Evolutionary conservation across 2,113 vertebrate species (phyloP), one percentile per base, ranked within the genome.

Genomic region (Antennarius striatus): DNA sequence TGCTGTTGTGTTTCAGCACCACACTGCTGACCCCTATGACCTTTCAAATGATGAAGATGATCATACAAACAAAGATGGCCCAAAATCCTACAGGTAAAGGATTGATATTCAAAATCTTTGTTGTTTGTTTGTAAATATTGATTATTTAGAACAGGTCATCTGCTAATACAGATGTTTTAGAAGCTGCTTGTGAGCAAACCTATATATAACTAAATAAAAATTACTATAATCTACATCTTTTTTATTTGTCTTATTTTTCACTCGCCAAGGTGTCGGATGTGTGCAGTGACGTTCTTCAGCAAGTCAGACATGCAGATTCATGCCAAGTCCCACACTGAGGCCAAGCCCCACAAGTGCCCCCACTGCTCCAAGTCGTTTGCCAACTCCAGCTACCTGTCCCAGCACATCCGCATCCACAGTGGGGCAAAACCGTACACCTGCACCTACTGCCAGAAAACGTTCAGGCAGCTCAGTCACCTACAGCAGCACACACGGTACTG

Each of bases 241-340:
- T 6, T 46, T 53, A 30, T 60, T 9, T 67, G 22, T 22, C 12
- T 64, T 28, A 2, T 28, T 14, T 9, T 13, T 69, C 10, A 2
- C 62, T 55, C 28, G 3, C 39, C 42, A 62, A 99, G 96, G 91
- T 99, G 97, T 92, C 94, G 97, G 87, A 99, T 99, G 97, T 99
- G 97, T 81, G 95, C 97, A 6, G 93, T 98, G 92, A 99, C 97
- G 2, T 99, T 99, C 93, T 98, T 96, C 92, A 98, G 95, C 79
- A 99, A 99, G 93, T 99, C 97, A n/a, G 96, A 99, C 93, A 99
- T 99, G 97, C 97, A 99, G 94, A 98, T 99, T 91, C 97, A 98
- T 91, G 95, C 94, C 75, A 99, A 99, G 92, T 98, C 97, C 47
- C 97, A 99, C 80, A 98, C 97, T 0, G 97, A 99, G 94, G 95